These are phyloP conservation scores for Molorchus minor DNA, from an alignment of 2,888 invertebrate species.

Conservation along the genomic window DNA sequence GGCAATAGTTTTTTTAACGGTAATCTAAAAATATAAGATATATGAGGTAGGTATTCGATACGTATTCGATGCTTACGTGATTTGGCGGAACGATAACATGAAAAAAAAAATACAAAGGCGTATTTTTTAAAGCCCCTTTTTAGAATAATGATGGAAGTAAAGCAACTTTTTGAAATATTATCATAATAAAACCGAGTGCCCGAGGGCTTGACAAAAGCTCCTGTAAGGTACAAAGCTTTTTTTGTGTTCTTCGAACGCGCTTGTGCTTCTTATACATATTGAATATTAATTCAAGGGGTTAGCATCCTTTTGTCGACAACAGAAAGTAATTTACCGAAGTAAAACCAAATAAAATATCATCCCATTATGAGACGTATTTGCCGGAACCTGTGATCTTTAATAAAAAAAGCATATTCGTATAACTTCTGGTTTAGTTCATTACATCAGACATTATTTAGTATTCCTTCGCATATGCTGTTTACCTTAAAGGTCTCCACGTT, in stretches of 20 bases:
- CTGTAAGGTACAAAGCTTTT: too few species aligned
- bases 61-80: too few species aligned
- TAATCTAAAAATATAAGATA: constrained; percentile 13
- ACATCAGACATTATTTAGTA: constrained; percentile 58
- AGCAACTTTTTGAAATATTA: too few species aligned
- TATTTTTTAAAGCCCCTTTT: too few species aligned
- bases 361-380: constrained; percentile 44
- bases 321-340: constrained; percentile 48
- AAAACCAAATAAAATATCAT: constrained; percentile 50
- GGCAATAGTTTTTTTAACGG: constrained; percentile 5
- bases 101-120: too few species aligned
- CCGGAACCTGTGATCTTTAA: constrained; percentile 51
- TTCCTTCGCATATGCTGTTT: constrained; percentile 53
- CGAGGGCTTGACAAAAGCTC: too few species aligned
- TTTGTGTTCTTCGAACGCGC: too few species aligned
- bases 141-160: too few species aligned
- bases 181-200: too few species aligned
- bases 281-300: constrained; percentile 33
- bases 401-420: constrained; percentile 52
- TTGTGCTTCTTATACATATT: constrained; percentile 29
- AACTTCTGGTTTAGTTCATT: constrained; percentile 56
- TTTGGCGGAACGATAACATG: too few species aligned
- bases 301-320: constrained; percentile 29
- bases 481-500: constrained; percentile 56
- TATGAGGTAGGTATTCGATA: too few species aligned